phyloP scores from a whole-genome alignment of 2,888 invertebrate species.

The Caenorhabditis panamensis region DNA sequence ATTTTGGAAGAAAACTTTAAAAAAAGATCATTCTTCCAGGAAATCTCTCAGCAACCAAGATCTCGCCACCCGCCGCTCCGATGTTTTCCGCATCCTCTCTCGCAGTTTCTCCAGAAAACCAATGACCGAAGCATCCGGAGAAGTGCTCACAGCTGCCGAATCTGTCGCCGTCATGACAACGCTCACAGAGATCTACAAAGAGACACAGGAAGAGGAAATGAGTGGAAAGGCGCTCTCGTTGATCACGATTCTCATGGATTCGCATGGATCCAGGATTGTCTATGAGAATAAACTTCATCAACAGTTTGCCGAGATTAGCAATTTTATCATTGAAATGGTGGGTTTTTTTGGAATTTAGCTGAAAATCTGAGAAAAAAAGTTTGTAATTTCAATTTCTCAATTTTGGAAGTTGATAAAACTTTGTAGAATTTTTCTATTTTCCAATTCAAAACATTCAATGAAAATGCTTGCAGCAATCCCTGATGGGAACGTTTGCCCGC shows the following conservation, averaged over 20 bases:
- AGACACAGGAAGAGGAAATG: neutral
- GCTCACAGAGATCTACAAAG: slow-evolving; percentile 47
- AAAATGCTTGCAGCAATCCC: slow-evolving; percentile 47
- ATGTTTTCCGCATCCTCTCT: slow-evolving; percentile 20
- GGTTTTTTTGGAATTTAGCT: neutral
- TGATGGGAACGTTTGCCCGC: slow-evolving; percentile 51
- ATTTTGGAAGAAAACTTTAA: neutral
- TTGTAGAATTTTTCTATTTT: neutral
- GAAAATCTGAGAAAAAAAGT: neutral
- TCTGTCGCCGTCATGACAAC: slow-evolving; percentile 43
- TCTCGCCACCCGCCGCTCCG: neutral
- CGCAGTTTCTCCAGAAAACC: slow-evolving; percentile 46
- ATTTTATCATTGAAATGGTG: slow-evolving; percentile 62
- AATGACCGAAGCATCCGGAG: slow-evolving; percentile 38
- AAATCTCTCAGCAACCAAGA: neutral
- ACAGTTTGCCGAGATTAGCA: slow-evolving; percentile 46
- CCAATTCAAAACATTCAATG: neutral
- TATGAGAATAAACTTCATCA: slow-evolving; percentile 52
- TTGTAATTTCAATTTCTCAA: neutral
- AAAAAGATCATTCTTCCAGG: neutral
- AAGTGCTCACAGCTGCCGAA: slow-evolving; percentile 40
- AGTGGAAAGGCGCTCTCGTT: slow-evolving; percentile 38
- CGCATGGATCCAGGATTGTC: slow-evolving; percentile 53
- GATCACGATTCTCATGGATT: slow-evolving; percentile 59
- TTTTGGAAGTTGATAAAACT: neutral